phyloP scores from a whole-genome alignment of 2,797 vertebrate species.

The Pseudochirops corinnae region DNA sequence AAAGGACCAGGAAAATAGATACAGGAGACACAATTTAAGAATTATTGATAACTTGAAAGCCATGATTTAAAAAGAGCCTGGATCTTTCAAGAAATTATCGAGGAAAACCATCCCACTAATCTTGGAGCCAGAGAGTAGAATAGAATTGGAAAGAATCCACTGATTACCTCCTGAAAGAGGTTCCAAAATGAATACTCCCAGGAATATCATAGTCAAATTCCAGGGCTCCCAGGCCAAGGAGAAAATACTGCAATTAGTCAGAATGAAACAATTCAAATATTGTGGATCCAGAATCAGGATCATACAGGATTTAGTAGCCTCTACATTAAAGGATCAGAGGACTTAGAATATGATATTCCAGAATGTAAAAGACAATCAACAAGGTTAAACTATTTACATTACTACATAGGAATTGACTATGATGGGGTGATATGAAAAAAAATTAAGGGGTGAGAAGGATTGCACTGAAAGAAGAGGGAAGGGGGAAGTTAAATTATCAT shows the following conservation, averaged over 20 bases:
- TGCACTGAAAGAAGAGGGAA: no score
- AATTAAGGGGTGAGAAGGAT: no score
- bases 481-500: no score
- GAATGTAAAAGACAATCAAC: background rate
- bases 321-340: background rate
- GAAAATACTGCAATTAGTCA: background rate
- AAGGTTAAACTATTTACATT: no score
- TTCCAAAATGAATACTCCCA: background rate
- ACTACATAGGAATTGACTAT: no score
- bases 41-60: background rate
- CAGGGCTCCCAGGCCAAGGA: background rate
- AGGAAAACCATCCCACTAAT: background rate
- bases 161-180: background rate
- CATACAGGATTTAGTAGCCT: background rate
- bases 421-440: no score
- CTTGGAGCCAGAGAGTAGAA: background rate
- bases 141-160: background rate
- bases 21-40: background rate
- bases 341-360: background rate
- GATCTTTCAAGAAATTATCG: no score
- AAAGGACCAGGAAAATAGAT: background rate
- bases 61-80: background rate
- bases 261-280: background rate
- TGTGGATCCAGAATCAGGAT: background rate
- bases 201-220: background rate